Evolutionary conservation across 2,797 vertebrate species (phyloP).

Genomic region (Smutsia gigantea): DNA sequence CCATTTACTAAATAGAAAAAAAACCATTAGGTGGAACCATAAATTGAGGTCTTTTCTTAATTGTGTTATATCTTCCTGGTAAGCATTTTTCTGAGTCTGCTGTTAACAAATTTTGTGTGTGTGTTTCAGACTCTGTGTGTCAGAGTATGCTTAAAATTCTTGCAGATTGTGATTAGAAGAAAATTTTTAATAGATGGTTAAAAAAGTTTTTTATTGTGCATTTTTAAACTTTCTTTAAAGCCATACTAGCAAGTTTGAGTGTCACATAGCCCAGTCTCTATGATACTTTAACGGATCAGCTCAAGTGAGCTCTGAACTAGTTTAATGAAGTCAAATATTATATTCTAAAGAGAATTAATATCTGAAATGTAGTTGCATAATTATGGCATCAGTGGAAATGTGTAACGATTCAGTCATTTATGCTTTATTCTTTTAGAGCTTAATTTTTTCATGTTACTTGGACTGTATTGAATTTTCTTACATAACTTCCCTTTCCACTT

Average conservation of each 20-base stretch:
- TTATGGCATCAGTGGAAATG: slow-evolving; percentile 38
- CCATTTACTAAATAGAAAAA: neutral
- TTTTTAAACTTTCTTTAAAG: slow-evolving; percentile 49
- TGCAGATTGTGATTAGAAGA: slow-evolving; percentile 36
- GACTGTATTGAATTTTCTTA: slow-evolving; percentile 39
- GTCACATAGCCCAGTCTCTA: neutral
- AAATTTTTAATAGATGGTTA: neutral
- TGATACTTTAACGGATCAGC: slow-evolving; percentile 31
- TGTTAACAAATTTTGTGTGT: neutral
- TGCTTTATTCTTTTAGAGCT: slow-evolving; percentile 46
- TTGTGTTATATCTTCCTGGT: slow-evolving; percentile 22
- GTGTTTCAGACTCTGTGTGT: slow-evolving; percentile 17
- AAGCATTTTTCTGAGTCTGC: neutral
- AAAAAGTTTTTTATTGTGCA: slow-evolving; percentile 33
- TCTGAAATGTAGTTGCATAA: slow-evolving; percentile 55
- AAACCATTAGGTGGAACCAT: neutral
- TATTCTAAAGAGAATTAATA: slow-evolving; percentile 59
- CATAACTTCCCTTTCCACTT: neutral
- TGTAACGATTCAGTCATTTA: slow-evolving; percentile 45
- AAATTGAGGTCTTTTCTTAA: slow-evolving; percentile 16
- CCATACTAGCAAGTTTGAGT: slow-evolving; percentile 6
- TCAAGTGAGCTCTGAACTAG: slow-evolving; percentile 31
- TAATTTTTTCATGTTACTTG: slow-evolving; percentile 41
- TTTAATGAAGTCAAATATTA: slow-evolving; percentile 60
- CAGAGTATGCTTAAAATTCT: neutral